Evolutionary conservation across 1,140 invertebrate genomes (phyloP), one percentile per base, ranked within the genome.

Genomic region (Odontomachus brunneus): DNA sequence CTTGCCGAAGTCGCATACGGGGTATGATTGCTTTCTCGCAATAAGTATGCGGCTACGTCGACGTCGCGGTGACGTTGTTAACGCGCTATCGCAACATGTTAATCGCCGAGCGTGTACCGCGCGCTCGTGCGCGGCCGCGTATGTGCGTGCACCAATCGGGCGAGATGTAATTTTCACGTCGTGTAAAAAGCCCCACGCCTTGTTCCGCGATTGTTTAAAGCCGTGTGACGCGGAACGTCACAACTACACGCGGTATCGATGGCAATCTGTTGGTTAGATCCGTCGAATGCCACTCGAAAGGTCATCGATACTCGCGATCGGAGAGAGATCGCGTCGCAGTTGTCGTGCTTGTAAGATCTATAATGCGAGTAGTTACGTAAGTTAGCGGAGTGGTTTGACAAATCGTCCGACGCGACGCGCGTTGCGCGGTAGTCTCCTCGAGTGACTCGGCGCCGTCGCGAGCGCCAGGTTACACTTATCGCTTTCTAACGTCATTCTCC

Each of bases 11-110:
- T 75, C 72, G 82, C 81, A 22, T 78, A 67, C 33, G 65, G n/a
- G n/a, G 53, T 59, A 71, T 73, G 78, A 82, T 82, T 82, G 69
- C 84, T 84, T 84, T 73, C 81, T 48, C 57, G 73, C 82, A 82
- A 73, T 53, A 69, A 82, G 72, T 84, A 84, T 57, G 82, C 44
- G 29, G 48, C 49, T 19, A 60, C 78, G 65, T 29, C 33, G 24
- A n/a, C n/a, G n/a, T n/a, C 33, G 33, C 55, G 74, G 44, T 53
- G 83, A 82, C 72, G 69, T 67, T 69, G 71, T 59, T 62, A 62
- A 67, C 63, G 81, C 78, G 75, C 71, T 87, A 86, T 86, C 65
- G 75, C 75, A 26, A 80, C 75, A 33, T 80, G 75, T 80, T 80
- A 80, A 80, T 80, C 75, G 53, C 11, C 2, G 67, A 24, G 9